Evolutionary conservation across 1,140 invertebrate species (phyloP), one percentile per base, ranked within the genome.

Genomic region (Oncopeltus fasciatus): DNA sequence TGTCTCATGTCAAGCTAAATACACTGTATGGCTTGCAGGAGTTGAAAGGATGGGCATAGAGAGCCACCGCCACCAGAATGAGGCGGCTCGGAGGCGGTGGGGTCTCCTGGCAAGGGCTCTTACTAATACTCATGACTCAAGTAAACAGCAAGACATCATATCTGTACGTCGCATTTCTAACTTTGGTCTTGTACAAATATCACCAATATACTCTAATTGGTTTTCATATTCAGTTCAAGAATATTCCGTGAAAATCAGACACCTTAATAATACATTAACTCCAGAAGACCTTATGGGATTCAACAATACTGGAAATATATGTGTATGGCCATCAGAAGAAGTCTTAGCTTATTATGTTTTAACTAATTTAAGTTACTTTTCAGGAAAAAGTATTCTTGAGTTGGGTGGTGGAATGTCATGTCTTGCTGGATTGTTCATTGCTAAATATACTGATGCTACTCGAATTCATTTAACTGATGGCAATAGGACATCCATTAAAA

Each of bases 251-350:
- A 73, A 79, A 46, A 77, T 85, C 21, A 76, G 80, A 11, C 80
- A 82, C 60, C 72, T 83, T 59, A 77, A 77, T 62, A 77, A 80
- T 21, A 79, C 72, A 21, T 80, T 85, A 67, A 84, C 83, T 0
- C 82, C 83, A 2, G 80, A 77, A 67, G 83, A 86, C 68, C 74
- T 92, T 24, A 84, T 85, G 72, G 89, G 89, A 1, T 92, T 91
- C 74, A 91, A 93, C 72, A 92, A 92, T 68, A 93, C 90, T 1
- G 90, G 90, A n/a, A 92, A 92, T 74, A 81, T 92, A 2, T 90
- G 88, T 75, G 82, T 92, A 1, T 93, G 90, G 90, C 89, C 89
- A 11, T 90, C 89, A 3, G 90, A 92, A 73, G 89, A 92, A 73
- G 84, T 90, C 9, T 72, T 93, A 27, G 81, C 86, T 1, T 85